Conservation (phyloP, 2,113 vertebrate genomes). For the Gadus macrocephalus region DNA sequence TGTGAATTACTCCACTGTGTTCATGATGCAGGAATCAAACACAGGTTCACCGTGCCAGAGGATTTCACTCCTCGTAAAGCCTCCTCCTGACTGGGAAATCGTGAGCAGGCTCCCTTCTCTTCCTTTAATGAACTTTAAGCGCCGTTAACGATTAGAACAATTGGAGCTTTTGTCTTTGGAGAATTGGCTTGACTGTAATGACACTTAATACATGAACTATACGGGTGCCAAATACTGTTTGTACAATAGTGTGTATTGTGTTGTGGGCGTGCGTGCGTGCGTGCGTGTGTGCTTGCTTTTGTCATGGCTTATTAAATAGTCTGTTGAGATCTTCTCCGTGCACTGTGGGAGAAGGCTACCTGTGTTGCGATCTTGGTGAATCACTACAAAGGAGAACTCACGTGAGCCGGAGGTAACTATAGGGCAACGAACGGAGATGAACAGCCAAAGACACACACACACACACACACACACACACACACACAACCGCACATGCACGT, state of each 20-base stretch:
- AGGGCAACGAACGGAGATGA: neutral
- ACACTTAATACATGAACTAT: neutral
- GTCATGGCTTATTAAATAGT: slow-evolving; percentile 20
- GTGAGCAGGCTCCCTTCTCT: neutral
- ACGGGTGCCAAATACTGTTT: neutral
- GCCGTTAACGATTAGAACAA: neutral
- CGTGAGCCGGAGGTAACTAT: slow-evolving; percentile 18
- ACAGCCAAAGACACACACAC: slow-evolving; percentile 1
- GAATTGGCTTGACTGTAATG: neutral
- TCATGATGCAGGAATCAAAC: too few relatives aligned
- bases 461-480: neutral
- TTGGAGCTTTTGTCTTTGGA: slow-evolving; percentile 14
- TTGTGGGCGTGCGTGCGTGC: slow-evolving; percentile 2
- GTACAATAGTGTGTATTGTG: neutral
- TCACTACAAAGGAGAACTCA: slow-evolving; percentile 29
- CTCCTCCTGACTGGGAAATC: too few relatives aligned
- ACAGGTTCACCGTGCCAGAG: too few relatives aligned
- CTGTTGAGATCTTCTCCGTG: neutral
- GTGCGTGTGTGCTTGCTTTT: neutral
- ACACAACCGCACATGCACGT: neutral
- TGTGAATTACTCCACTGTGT: too few relatives aligned
- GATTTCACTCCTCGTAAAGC: too few relatives aligned
- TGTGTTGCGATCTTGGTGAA: slow-evolving; percentile 22
- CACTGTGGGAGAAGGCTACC: slow-evolving; percentile 15
- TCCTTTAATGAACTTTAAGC: neutral